Conservation (phyloP, 2,797 vertebrate genomes). For the Sebastes vulpes region DNA sequence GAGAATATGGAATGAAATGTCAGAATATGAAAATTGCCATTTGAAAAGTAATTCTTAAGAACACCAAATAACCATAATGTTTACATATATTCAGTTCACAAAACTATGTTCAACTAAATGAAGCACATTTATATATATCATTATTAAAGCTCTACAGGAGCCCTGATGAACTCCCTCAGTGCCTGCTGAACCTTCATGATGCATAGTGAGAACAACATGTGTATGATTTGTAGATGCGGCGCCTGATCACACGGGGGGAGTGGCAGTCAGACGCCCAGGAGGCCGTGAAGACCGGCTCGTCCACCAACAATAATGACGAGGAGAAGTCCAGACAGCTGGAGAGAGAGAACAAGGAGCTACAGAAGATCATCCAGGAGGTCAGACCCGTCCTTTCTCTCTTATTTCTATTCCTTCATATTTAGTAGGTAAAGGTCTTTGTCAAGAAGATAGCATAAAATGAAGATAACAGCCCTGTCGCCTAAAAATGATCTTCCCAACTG, state of each 20-base stretch:
- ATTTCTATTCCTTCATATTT: neutral
- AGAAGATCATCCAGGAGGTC: slow-evolving; percentile 94
- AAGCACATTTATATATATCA: neutral
- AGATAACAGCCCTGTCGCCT: neutral
- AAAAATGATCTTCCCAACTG: no score
- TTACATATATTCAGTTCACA: neutral
- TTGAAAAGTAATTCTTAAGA: no score
- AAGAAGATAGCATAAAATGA: neutral
- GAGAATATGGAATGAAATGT: no score
- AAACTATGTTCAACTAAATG: neutral
- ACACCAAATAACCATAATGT: neutral
- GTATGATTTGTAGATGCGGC: slow-evolving; percentile 86
- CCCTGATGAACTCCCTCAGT: neutral
- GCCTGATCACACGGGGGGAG: slow-evolving; percentile 92
- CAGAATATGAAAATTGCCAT: no score
- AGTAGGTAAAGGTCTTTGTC: neutral
- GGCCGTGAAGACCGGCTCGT: slow-evolving; percentile 92
- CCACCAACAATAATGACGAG: slow-evolving; percentile 95
- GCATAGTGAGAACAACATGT: neutral
- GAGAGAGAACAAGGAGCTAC: slow-evolving; percentile 92
- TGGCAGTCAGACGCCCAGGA: slow-evolving; percentile 96
- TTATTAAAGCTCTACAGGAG: neutral
- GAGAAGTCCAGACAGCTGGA: slow-evolving; percentile 93
- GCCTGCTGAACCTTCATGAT: neutral
- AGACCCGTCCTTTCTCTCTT: neutral